phyloP scores from a whole-genome alignment of 2,888 invertebrate genomes.

The Cylloceria caligata region DNA sequence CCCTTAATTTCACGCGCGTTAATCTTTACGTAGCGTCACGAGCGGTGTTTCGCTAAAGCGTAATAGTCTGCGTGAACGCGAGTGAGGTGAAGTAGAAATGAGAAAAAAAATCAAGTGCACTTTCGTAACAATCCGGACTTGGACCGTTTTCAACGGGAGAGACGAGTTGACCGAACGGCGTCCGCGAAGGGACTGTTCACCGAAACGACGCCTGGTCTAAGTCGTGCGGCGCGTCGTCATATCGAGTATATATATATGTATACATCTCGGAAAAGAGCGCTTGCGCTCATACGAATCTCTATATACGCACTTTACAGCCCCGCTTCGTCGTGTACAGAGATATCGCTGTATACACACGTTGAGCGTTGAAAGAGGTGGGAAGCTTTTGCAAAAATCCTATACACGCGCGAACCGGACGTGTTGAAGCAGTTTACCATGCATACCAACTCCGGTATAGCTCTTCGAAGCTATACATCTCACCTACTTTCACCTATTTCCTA shows the following conservation, averaged over 20 bases:
- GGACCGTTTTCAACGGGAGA: neutral
- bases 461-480: conserved; percentile 30
- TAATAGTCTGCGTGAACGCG: neutral
- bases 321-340: conserved; percentile 6
- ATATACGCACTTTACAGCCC: conserved; percentile 41
- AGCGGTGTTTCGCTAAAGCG: conserved; percentile 18
- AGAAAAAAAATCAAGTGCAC: conserved; percentile 29
- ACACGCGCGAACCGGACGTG: conserved; percentile 45
- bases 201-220: conserved; percentile 68
- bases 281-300: conserved; percentile 50
- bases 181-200: conserved; percentile 74
- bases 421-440: conserved; percentile 59
- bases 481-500: conserved; percentile 48
- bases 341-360: neutral
- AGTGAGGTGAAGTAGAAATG: neutral
- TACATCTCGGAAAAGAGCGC: conserved; percentile 35
- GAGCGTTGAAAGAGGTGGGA: neutral
- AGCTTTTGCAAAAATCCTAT: conserved; percentile 50
- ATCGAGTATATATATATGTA: neutral
- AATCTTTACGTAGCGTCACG: conserved; percentile 45
- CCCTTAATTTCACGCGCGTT: conserved; percentile 63
- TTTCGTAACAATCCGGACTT: conserved; percentile 15
- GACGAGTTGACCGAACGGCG: conserved; percentile 69
- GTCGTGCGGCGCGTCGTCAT: conserved; percentile 63
- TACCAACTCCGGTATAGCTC: neutral